Conservation (phyloP, 2,113 vertebrate species). For the Hippoglossus stenolepis region DNA sequence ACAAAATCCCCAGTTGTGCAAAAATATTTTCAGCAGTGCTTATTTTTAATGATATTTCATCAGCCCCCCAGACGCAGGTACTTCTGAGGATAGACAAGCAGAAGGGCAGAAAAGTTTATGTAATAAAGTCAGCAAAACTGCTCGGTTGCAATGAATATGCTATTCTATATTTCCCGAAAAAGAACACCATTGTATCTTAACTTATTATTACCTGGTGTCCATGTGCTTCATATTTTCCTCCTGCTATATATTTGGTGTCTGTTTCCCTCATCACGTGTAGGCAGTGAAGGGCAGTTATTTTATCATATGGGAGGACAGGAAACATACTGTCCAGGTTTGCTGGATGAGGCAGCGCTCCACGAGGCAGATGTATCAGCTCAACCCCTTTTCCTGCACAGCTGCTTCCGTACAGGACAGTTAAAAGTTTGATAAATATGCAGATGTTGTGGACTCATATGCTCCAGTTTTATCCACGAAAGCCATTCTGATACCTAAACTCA, state of each 20-base stretch:
- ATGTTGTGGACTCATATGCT: not conserved
- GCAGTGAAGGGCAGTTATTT: no score
- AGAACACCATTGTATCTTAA: constrained; percentile 1
- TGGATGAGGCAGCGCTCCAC: no score
- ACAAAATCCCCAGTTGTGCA: constrained; percentile 23
- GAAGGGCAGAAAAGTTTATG: no score
- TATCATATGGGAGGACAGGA: no score
- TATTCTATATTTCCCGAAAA: constrained; percentile 13
- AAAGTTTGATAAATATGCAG: not conserved
- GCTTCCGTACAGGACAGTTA: not conserved
- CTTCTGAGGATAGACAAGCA: not conserved
- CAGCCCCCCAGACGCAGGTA: constrained; percentile 4
- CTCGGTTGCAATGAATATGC: constrained; percentile 11
- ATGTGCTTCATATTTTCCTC: not conserved
- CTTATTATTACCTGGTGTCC: not conserved
- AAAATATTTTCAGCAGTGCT: constrained; percentile 26
- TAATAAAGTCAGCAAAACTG: constrained; percentile 23
- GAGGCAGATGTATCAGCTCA: no score
- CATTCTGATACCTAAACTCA: no score
- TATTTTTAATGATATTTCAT: constrained; percentile 47
- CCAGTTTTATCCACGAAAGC: no score
- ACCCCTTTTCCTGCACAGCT: no score
- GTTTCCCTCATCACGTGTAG: no score
- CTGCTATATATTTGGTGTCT: not conserved
- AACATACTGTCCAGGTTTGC: no score